phyloP scores from a whole-genome alignment of 37 sponge, comb jelly and placozoan species.

The Ephydatia muelleri region DNA sequence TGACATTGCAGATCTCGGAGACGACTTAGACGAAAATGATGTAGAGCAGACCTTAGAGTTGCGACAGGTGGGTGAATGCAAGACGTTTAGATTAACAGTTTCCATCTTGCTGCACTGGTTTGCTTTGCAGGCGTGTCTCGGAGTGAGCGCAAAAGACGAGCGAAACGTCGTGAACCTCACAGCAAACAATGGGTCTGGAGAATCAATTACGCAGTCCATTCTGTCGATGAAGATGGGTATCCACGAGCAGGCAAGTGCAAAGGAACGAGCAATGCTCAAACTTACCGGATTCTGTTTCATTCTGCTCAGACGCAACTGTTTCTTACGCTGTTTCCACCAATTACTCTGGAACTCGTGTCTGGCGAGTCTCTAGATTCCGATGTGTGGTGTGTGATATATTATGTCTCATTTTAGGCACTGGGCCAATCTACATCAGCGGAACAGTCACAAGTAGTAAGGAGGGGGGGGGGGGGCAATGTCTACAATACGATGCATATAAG shows the following conservation, averaged over 20 bases:
- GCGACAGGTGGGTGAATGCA: conserved; percentile 21
- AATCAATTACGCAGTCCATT: conserved; percentile 29
- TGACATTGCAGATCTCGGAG: not conserved
- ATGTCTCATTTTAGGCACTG: conserved; percentile 23
- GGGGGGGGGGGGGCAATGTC: too few relatives aligned
- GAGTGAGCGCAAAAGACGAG: conserved; percentile 57
- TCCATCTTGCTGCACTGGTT: too few relatives aligned
- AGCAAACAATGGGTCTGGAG: conserved; percentile 43
- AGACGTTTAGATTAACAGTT: not conserved
- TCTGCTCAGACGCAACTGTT: conserved; percentile 24
- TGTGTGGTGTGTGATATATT: not conserved
- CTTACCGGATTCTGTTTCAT: not conserved
- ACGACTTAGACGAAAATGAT: not conserved
- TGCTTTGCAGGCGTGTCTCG: conserved; percentile 54
- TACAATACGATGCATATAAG: too few relatives aligned
- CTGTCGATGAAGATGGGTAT: conserved; percentile 49
- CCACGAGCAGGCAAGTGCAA: conserved; percentile 26
- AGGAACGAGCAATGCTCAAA: not conserved
- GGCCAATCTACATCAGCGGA: conserved; percentile 52
- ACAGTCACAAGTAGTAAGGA: conserved; percentile 18
- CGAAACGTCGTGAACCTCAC: conserved; percentile 48
- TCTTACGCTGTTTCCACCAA: conserved; percentile 43
- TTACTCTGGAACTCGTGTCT: conserved; percentile 31
- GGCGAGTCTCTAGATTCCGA: not conserved
- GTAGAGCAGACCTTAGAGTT: conserved; percentile 35